These are phyloP conservation scores for Nerophis lumbriciformis DNA, from an alignment of 2,113 vertebrate genomes.

Conservation along the genomic window DNA sequence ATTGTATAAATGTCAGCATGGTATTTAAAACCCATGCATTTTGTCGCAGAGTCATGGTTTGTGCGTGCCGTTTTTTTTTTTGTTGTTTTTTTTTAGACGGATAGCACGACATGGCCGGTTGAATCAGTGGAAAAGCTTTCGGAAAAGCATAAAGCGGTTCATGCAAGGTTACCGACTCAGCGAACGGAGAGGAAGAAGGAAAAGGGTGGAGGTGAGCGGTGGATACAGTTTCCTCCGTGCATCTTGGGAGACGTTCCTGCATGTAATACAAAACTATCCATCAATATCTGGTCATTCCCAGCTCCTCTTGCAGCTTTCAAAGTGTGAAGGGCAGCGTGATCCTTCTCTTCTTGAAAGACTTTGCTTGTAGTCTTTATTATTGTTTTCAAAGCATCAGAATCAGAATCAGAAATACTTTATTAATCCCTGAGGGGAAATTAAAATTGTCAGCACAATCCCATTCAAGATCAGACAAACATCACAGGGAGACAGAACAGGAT, in stretches of 20 bases:
- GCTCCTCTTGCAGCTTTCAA: constrained; percentile 46
- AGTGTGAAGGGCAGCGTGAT: constrained; percentile 49
- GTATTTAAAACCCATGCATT: constrained; percentile 58
- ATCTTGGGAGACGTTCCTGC: constrained; percentile 65
- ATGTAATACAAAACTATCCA: constrained; percentile 63
- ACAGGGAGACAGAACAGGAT: too few species aligned
- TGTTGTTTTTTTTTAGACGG: constrained; percentile 28
- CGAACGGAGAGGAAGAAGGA: constrained; percentile 9
- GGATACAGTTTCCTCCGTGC: constrained; percentile 58
- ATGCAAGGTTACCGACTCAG: constrained; percentile 26
- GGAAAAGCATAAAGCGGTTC: constrained; percentile 17
- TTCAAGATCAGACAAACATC: too few species aligned
- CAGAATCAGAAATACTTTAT: too few species aligned
- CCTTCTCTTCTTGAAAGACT: constrained; percentile 11
- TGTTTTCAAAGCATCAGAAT: constrained; percentile 15
- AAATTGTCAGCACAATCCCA: too few species aligned
- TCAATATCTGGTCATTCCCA: constrained; percentile 56
- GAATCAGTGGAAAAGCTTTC: constrained; percentile 41
- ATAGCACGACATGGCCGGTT: constrained; percentile 11
- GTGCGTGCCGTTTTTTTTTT: not conserved
- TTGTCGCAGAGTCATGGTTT: constrained; percentile 16
- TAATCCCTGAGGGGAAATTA: too few species aligned
- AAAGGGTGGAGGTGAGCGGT: constrained; percentile 33
- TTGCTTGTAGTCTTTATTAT: constrained; percentile 14
- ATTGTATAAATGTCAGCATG: constrained; percentile 66